phyloP scores from a whole-genome alignment of 2,888 invertebrate species.

The Parelbella ahira region DNA sequence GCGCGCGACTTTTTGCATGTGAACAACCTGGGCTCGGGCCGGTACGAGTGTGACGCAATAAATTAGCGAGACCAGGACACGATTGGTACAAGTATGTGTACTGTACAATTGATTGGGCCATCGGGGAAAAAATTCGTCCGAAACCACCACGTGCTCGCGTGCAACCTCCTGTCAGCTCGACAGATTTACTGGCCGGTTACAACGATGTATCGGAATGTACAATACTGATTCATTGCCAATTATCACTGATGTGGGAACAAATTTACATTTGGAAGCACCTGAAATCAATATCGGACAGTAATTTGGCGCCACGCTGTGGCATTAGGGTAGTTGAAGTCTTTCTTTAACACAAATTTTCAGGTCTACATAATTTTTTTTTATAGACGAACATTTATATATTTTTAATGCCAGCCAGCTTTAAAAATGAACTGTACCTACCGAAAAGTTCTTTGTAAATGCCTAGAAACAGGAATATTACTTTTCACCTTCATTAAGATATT shows the following conservation, averaged over 20 bases:
- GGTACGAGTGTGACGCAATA: constrained; percentile 41
- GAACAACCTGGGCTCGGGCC: constrained; percentile 45
- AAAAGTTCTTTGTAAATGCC: too few species aligned
- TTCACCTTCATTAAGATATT: too few species aligned
- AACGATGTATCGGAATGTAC: constrained; percentile 21
- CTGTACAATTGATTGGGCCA: constrained; percentile 23
- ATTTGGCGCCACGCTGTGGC: too few species aligned
- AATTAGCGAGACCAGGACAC: constrained; percentile 33
- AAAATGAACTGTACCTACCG: too few species aligned
- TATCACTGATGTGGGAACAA: constrained; percentile 5
- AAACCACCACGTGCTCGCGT: constrained; percentile 9
- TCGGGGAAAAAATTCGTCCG: constrained; percentile 21
- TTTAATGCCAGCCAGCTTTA: too few species aligned
- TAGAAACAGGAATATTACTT: too few species aligned
- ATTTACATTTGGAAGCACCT: neutral
- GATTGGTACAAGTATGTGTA: constrained; percentile 23
- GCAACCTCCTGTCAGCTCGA: constrained; percentile 11
- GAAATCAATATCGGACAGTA: neutral
- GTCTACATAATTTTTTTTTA: too few species aligned
- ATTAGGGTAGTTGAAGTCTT: too few species aligned
- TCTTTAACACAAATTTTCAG: too few species aligned
- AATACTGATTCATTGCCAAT: constrained; percentile 18
- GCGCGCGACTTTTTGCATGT: constrained; percentile 42
- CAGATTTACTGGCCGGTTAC: constrained; percentile 18
- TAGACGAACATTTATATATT: too few species aligned